These are phyloP conservation scores for Epinephelus coioides DNA, from an alignment of 2,797 vertebrate genomes.

Conservation along the genomic window DNA sequence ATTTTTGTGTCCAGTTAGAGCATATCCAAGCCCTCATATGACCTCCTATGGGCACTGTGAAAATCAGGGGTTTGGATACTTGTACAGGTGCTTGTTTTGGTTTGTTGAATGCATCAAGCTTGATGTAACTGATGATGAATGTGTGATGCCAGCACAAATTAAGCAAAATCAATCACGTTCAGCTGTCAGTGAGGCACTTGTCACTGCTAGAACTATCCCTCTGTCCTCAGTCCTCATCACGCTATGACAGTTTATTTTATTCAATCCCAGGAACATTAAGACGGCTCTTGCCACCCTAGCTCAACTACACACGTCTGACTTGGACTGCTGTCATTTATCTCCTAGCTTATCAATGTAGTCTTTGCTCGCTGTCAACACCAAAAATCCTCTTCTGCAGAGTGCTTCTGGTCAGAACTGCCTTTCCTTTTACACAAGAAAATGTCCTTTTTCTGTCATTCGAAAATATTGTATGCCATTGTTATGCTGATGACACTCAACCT, in stretches of 20 bases:
- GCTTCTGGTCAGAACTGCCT: constrained; percentile 8
- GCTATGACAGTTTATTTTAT: constrained; percentile 13
- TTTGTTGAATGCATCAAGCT: constrained; percentile 15
- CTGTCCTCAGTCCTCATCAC: constrained; percentile 31
- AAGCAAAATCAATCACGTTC: constrained; percentile 27
- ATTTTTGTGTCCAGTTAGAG: background rate
- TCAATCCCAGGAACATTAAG: constrained; percentile 29
- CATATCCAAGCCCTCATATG: background rate
- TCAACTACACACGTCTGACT: constrained; percentile 15
- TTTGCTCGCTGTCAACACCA: constrained; percentile 35
- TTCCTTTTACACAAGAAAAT: constrained; percentile 40
- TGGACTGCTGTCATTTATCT: constrained; percentile 41
- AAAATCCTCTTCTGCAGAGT: constrained; percentile 26
- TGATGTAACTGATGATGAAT: constrained; percentile 27
- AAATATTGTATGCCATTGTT: constrained; percentile 63
- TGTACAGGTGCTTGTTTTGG: constrained; percentile 12
- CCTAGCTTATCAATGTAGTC: constrained; percentile 22
- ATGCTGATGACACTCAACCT: constrained; percentile 66
- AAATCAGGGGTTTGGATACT: background rate
- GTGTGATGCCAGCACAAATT: constrained; percentile 35
- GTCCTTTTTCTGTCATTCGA: constrained; percentile 62
- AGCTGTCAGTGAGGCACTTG: constrained; percentile 20
- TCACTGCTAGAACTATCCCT: constrained; percentile 22
- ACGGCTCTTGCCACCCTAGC: constrained; percentile 20
- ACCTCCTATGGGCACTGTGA: background rate